Base-by-base conservation (phyloP, 1,140 invertebrate genomes). In the Panagrolaimus sp. region DNA sequence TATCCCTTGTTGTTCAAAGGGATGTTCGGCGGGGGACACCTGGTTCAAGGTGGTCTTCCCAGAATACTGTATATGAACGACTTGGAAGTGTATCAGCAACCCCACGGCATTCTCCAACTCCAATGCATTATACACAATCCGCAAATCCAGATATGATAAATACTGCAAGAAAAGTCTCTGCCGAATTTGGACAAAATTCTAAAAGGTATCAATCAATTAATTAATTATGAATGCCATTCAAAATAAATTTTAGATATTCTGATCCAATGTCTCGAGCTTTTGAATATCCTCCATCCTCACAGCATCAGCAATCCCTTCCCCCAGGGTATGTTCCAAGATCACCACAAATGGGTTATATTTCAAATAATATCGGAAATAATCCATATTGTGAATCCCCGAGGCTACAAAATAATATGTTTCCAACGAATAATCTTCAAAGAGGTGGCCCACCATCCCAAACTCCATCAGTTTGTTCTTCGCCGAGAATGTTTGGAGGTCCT, bases 1-100 rank as follows among this genome's bases (percentile, higher is more conserved):
- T 97, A 10, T 92, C 92, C 75, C 85, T 97, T 7, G 90, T 94
- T 0, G 88, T 94, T 6, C 88, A 90, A 1, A 87, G 91, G 67
- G 91, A 94, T 72, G 80, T 80, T 21, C 65, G 75, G 17, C 46
- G 76, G 63, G 79, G 55, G 67, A 71, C 26, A 45, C 69, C 46
- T 66, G 79, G 72, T 65, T 81, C 73, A 26, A 48, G 73, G 32
- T 83, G 83, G 80, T 76, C 75, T 58, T 76, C 58, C 43, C 82
- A 76, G 68, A 80, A 73, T 38, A 84, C 82, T 12, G 78, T 83
- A 7, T 82, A 83, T 58, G 81, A 84, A 66, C 69, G 76, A 47
- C 64, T 84, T 7, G 83, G 82, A 17, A 80, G 73, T 70, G 78
- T 82, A 5, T 69, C 68, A 15, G 79, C 75, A 12, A 82, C 80